Percentiles rank a stretch among this genome's conserved stretches.
These are phyloP conservation scores for Erebia ligea DNA, from an alignment of 2,888 invertebrate genomes.

Conservation along the genomic window DNA sequence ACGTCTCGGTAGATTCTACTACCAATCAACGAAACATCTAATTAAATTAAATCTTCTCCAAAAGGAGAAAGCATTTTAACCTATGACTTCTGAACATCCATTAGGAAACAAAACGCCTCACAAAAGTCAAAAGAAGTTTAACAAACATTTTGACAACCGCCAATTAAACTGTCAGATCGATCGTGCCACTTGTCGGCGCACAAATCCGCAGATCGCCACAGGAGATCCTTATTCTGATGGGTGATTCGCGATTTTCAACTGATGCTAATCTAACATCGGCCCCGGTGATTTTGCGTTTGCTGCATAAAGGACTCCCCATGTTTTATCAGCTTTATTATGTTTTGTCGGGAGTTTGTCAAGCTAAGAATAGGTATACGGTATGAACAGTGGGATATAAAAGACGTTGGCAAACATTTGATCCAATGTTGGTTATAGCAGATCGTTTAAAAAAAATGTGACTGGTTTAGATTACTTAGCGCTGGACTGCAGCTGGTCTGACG, in stretches of 20 bases:
- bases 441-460: neutral
- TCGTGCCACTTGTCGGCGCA: constrained; percentile 50
- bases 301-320: constrained; percentile 47
- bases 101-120: neutral
- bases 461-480: too few species aligned
- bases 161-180: constrained; percentile 63
- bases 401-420: neutral
- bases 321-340: constrained; percentile 46
- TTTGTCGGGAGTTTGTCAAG: constrained; percentile 28
- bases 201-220: constrained; percentile 50
- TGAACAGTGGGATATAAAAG: neutral
- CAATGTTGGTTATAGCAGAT: neutral
- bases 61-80: constrained; percentile 19
- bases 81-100: constrained; percentile 8
- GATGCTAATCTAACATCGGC: constrained; percentile 54
- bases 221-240: constrained; percentile 53
- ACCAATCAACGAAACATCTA: neutral
- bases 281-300: constrained; percentile 67
- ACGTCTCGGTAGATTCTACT: too few species aligned
- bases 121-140: constrained; percentile 14
- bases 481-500: too few species aligned
- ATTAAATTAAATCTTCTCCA: neutral
- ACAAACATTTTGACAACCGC: constrained; percentile 60
- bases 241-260: constrained; percentile 61
- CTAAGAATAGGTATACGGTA: constrained; percentile 3